These are phyloP conservation scores for Amphipyra tragopoginis DNA, from an alignment of 2,888 invertebrate species.

Conservation along the genomic window DNA sequence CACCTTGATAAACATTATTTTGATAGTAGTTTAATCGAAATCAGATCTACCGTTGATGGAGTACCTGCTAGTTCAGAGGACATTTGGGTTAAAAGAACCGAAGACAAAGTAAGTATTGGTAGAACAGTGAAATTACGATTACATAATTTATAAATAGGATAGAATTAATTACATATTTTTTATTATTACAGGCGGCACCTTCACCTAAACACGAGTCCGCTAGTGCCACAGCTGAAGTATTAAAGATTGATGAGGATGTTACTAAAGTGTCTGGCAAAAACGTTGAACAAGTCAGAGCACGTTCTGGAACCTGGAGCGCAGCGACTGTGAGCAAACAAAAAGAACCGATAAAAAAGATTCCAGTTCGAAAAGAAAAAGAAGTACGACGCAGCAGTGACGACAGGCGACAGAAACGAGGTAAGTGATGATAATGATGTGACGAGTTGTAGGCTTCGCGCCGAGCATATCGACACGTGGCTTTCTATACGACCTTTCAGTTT, in stretches of 20 bases:
- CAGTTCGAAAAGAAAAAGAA: conserved; percentile 72
- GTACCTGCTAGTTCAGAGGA: conserved; percentile 91
- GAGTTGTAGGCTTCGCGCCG: conserved; percentile 4
- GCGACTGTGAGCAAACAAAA: conserved; percentile 73
- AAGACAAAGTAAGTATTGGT: conserved; percentile 89
- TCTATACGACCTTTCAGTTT: conserved; percentile 37
- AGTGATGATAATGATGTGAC: conserved; percentile 41
- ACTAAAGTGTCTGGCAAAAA: conserved; percentile 43
- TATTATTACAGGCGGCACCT: conserved; percentile 58
- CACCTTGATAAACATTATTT: conserved; percentile 95
- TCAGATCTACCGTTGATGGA: conserved; percentile 93
- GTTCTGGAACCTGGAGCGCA: conserved; percentile 91
- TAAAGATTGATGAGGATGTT: conserved; percentile 40
- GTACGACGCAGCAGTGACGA: conserved; percentile 78
- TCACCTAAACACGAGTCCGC: conserved; percentile 51
- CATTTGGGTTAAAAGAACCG: conserved; percentile 92
- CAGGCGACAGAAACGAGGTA: conserved; percentile 82
- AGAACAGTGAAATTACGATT: background rate
- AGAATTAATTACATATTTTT: background rate
- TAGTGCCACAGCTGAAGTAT: conserved; percentile 32
- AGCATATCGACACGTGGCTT: conserved; percentile 4
- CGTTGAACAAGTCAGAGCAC: conserved; percentile 79
- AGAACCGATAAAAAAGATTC: conserved; percentile 66
- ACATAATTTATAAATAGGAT: background rate
- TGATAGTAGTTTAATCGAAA: conserved; percentile 95